phyloP scores from a whole-genome alignment of 1,140 invertebrate species.

The Geopemphigus sp. region DNA sequence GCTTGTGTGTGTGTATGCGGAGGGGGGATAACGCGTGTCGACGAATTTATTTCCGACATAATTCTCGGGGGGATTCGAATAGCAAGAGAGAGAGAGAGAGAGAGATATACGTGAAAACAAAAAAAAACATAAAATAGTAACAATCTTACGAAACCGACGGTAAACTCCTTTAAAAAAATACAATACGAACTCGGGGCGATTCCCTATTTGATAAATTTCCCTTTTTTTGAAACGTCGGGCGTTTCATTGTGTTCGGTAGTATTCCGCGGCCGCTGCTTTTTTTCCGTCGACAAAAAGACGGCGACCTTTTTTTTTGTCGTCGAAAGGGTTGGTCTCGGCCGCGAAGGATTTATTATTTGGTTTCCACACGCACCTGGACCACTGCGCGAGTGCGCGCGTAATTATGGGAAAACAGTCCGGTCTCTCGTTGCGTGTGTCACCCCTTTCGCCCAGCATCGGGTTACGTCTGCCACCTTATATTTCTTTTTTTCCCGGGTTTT shows the following conservation, averaged over 20 bases:
- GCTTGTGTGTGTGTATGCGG: too few relatives aligned
- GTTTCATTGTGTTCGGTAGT: conserved; percentile 31
- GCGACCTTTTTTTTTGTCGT: conserved; percentile 35
- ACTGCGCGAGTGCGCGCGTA: not conserved
- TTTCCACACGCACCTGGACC: conserved; percentile 44
- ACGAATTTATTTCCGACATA: too few relatives aligned
- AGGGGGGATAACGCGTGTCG: too few relatives aligned
- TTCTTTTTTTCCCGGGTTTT: not conserved
- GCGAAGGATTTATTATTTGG: conserved; percentile 45
- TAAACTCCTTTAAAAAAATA: conserved; percentile 27
- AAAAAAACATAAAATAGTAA: conserved; percentile 25
- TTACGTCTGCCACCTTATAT: conserved; percentile 42
- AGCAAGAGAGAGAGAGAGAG: too few relatives aligned
- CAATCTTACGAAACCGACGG: conserved; percentile 37
- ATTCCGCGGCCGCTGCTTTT: not conserved
- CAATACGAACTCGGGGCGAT: conserved; percentile 19
- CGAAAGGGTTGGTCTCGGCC: conserved; percentile 46
- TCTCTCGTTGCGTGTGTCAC: conserved; percentile 28
- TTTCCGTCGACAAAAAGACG: conserved; percentile 31
- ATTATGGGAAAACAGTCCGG: conserved; percentile 49
- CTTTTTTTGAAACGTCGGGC: conserved; percentile 39
- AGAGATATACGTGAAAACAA: too few relatives aligned
- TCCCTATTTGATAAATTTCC: conserved; percentile 48
- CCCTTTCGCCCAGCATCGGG: conserved; percentile 46
- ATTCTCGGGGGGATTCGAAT: too few relatives aligned